Base-by-base conservation (phyloP, 2,797 vertebrate species). In the Gymnopithys bicolor region DNA sequence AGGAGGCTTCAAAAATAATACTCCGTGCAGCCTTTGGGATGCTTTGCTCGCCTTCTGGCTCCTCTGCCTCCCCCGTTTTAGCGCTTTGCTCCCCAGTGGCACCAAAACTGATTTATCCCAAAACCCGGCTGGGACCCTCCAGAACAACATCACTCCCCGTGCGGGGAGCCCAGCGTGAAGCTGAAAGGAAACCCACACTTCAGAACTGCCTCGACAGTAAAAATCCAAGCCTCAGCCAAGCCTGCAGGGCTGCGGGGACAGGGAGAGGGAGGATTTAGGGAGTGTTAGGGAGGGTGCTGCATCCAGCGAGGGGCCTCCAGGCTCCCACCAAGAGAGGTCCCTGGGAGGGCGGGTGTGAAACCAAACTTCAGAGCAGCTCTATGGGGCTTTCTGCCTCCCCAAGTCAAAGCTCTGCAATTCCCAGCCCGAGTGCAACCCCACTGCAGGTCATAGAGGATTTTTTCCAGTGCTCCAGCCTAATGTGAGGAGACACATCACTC, bases 1-100 rank as follows among this genome's bases (percentile, higher is more conserved):
- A 94, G 90, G 86, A 93, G 93, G 71, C 86, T 96, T 93, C 94
- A 67, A 77, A 85, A 92, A 80, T 56, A 89, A 67, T 59, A 19
- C 64, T 76, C 28, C 0, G 1, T 14, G 52, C 71, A 74, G 91
- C 76, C 62, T 28, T 11, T 2, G 17, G 82, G 95, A 92, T 92
- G 94, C 89, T 87, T 56, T 11, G 52, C 91, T 82, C 6, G 73
- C 76, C 67, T 66, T 3, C 73, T 48, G 80, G 39, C 55, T 73
- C 43, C 43, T 8, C 10, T 23, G 79, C 30, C 62, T 76, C 48
- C 55, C 48, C 46, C 0, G 0, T 69, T 7, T 3, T 27, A 48
- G 73, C 0, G 2, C 53, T 74, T 1, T 7, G 30, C 35, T 59
- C 55, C 55, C 11, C 33, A 4, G 4, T 0, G 3, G 69, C n/a